These are phyloP conservation scores for Acheta domesticus DNA, from an alignment of 2,888 invertebrate species.

Conservation along the genomic window DNA sequence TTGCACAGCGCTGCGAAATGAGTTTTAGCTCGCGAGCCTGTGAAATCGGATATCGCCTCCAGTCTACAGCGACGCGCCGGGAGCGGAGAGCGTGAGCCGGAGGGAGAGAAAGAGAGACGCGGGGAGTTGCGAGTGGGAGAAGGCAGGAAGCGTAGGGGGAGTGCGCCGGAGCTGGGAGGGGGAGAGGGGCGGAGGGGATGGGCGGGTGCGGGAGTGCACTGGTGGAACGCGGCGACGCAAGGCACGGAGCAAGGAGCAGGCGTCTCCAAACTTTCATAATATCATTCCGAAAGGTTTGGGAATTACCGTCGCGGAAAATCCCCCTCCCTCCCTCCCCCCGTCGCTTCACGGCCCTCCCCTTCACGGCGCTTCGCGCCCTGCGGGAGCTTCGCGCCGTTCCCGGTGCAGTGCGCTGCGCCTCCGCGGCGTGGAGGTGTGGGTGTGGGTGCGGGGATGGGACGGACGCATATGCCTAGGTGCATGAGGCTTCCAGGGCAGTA, in stretches of 20 bases:
- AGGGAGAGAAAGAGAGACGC: background rate
- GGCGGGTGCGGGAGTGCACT: too few relatives aligned
- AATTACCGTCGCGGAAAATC: slow-evolving; percentile 32
- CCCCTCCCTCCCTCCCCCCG: slow-evolving; percentile 23
- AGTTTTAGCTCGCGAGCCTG: slow-evolving; percentile 33
- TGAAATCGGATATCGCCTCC: slow-evolving; percentile 34
- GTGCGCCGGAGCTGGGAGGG: too few relatives aligned
- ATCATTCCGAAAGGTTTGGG: slow-evolving; percentile 34
- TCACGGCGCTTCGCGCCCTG: too few relatives aligned
- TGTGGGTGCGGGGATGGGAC: too few relatives aligned
- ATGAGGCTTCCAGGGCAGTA: too few relatives aligned
- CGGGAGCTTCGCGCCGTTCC: too few relatives aligned
- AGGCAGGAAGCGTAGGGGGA: background rate
- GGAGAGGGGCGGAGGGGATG: too few relatives aligned
- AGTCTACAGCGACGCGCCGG: slow-evolving; percentile 24
- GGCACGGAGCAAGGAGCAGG: slow-evolving; percentile 23
- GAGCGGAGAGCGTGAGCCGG: background rate
- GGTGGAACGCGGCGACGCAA: background rate
- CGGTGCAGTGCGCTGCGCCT: too few relatives aligned
- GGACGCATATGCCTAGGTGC: too few relatives aligned
- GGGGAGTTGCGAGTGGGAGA: background rate
- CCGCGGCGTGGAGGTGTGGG: too few relatives aligned
- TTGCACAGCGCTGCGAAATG: slow-evolving; percentile 28
- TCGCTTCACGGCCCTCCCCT: too few relatives aligned
- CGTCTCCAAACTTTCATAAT: slow-evolving; percentile 34